Conservation (phyloP, 2,113 vertebrate species). For the Macquaria australasica region DNA sequence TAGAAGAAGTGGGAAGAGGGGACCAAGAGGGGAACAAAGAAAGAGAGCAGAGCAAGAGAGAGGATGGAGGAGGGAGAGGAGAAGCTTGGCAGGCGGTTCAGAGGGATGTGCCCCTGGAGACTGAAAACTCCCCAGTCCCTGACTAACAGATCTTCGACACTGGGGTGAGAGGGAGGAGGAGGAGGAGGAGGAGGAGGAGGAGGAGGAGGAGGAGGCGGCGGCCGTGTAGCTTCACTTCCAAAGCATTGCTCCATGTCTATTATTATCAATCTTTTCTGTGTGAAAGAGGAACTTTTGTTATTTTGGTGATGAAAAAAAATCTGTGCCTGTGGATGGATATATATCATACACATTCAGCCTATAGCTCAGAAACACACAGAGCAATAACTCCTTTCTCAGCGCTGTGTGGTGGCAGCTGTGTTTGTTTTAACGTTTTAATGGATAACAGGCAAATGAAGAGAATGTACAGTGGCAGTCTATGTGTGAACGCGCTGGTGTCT, state of each 20-base stretch:
- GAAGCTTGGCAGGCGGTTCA: constrained; percentile 81
- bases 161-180: constrained; percentile 62
- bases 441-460: constrained; percentile 61
- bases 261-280: constrained; percentile 42
- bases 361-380: constrained; percentile 8
- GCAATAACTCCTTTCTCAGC: background rate
- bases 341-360: constrained; percentile 7
- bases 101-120: constrained; percentile 80
- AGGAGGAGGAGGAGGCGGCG: constrained; percentile 45
- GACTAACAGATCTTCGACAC: constrained; percentile 72
- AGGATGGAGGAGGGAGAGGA: constrained; percentile 64
- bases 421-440: constrained; percentile 67
- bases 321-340: background rate
- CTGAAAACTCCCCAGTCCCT: constrained; percentile 73
- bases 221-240: constrained; percentile 50
- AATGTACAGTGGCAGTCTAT: constrained; percentile 68
- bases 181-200: constrained; percentile 47
- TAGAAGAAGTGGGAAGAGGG: constrained; percentile 50
- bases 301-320: constrained; percentile 13
- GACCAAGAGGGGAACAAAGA: constrained; percentile 57
- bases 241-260: constrained; percentile 37
- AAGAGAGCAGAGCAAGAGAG: constrained; percentile 44
- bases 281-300: constrained; percentile 23
- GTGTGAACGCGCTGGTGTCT: constrained; percentile 59
- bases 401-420: constrained; percentile 51